Percentiles rank a stretch among this genome's conserved stretches.
Evolutionary conservation across 2,888 invertebrate species (phyloP).

Genomic region (Drosophila heteroneura): DNA sequence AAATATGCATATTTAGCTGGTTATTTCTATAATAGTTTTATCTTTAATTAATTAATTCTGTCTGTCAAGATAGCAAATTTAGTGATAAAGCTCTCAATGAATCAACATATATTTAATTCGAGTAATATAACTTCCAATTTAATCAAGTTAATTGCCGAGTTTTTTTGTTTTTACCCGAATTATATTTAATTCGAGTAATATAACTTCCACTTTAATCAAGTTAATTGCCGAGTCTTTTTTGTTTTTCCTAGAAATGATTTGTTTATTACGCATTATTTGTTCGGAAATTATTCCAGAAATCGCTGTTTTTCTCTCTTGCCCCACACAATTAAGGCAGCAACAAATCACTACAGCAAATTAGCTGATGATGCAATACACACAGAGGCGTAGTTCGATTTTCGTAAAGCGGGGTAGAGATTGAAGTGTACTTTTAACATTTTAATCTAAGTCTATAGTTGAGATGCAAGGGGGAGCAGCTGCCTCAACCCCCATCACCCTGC

Average conservation of each 20-base stretch:
- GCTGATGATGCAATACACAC: slow-evolving; percentile 41
- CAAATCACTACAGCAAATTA: neutral
- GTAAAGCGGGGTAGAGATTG: neutral
- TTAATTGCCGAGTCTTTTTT: neutral
- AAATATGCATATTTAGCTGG: neutral
- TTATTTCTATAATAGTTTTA: neutral
- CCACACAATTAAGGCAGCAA: neutral
- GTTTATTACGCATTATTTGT: neutral
- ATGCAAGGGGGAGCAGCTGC: neutral
- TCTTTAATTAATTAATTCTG: neutral
- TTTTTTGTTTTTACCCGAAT: neutral
- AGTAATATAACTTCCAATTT: neutral
- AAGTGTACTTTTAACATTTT: neutral
- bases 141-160: neutral
- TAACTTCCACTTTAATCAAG: neutral
- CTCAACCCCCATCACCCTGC: neutral
- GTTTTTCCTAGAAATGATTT: neutral
- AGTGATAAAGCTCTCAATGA: neutral
- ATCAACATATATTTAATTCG: neutral
- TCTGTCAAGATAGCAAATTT: neutral
- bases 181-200: neutral
- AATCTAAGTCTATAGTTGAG: neutral
- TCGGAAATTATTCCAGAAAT: slow-evolving; percentile 10
- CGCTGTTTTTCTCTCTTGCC: neutral
- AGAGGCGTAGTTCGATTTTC: neutral